A percentile compares a stretch with the other conserved stretches of the same genome.
Conservation (phyloP, 2,888 invertebrate genomes). For the Rhabditoides inermis region DNA sequence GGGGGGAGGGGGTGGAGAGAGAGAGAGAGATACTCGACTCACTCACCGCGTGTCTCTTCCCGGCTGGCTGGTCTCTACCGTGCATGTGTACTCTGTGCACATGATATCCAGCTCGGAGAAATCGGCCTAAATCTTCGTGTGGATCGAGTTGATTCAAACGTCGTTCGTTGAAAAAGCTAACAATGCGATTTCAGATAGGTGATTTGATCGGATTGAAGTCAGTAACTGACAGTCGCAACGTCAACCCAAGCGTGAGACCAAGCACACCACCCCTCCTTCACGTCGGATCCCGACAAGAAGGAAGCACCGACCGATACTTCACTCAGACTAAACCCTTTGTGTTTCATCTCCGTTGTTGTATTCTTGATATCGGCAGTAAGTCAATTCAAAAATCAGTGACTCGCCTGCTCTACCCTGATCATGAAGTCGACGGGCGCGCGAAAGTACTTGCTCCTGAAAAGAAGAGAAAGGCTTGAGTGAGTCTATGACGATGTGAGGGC, state of each 20-base stretch:
- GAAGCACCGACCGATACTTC: no score
- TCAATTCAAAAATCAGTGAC: no score
- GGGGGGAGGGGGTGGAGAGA: no score
- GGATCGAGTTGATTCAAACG: neutral
- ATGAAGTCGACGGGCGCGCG: slow-evolving; percentile 16
- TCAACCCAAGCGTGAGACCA: no score
- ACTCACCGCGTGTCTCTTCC: slow-evolving; percentile 19
- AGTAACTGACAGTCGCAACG: no score
- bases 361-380: no score
- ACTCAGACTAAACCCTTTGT: no score
- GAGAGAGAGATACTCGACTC: neutral
- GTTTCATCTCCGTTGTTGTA: no score
- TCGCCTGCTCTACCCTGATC: slow-evolving; percentile 29
- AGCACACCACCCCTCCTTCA: no score
- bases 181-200: neutral
- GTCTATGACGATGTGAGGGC: neutral
- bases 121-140: slow-evolving; percentile 19
- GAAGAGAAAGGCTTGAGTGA: neutral
- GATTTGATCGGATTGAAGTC: neutral
- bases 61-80: slow-evolving; percentile 21
- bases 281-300: no score
- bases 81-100: slow-evolving; percentile 28
- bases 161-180: neutral
- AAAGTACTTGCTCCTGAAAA: slow-evolving; percentile 27
- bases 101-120: slow-evolving; percentile 28